Evolutionary conservation across 2,888 invertebrate genomes (phyloP), one percentile per base, ranked within the genome.

Genomic region (Cataglyphis livida): DNA sequence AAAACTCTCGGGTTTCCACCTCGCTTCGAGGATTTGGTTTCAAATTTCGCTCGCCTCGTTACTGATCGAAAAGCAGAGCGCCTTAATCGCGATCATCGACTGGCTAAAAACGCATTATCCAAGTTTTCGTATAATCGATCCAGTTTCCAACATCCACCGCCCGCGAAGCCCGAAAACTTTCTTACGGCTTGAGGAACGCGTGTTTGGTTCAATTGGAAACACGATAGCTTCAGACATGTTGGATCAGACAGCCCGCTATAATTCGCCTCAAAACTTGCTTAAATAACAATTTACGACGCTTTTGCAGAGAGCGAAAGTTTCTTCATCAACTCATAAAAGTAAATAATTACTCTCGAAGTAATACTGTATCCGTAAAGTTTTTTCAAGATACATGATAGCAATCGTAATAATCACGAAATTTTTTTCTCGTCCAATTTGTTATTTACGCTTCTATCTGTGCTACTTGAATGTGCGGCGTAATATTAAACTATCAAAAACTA

Each of bases 21-120:
- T 81, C 65, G 25, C 79, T 76, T 64, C 70, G 35, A 61, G 61
- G 70, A 75, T 85, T 65, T 51, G 65, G 65, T 54, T 59, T 51
- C 65, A 65, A 81, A 83, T 88, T 84, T 82, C 84, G 41, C 57
- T 65, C 41, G 84, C 75, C 65, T 82, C 82, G 75, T 84, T 84
- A 84, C 70, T 51, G 70, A 75, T 82, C 75, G 68, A 59, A 84
- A 78, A 84, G 66, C 59, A 21, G 61, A 38, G 54, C 62, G 54
- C 70, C 38, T 84, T 73, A 65, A 66, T 73, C 65, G 65, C 71
- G 64, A 74, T 68, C 65, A 74, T 73, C 65, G 65, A 48, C 74
- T 81, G 54, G 79, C 70, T 79, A 79, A 83, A 79, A 83, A 79
- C 68, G 73, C 79, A 70, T 70, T 83, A 83, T 83, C 82, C 48